Evolutionary conservation across 2,888 invertebrate species (phyloP), one percentile per base, ranked within the genome.

Genomic region (Lochmaea capreae): DNA sequence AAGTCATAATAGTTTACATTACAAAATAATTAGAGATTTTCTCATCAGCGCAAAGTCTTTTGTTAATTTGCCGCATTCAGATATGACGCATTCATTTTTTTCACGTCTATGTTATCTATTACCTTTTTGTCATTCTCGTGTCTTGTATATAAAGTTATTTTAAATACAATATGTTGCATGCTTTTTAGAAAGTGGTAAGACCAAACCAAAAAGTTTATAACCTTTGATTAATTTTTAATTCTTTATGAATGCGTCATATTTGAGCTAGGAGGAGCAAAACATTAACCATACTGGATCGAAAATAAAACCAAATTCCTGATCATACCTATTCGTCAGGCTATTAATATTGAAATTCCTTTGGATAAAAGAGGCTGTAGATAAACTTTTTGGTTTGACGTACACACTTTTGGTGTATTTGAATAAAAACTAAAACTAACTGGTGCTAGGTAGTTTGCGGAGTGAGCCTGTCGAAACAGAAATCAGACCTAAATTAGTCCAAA

Each of bases 401-500:
- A 71, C 69, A 72, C 65, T 65, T 61, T 62, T 42, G 10, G 46
- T 59, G 33, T 59, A 11, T 65, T 16, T 54, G 3, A 61, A 43
- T 46, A 6, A 67, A 68, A 70, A 83, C 84, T 86, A 86, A 86
- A 82, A 82, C 83, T 82, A 84, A 82, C 83, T 86, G 85, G 85
- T 86, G 86, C 84, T 84, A 87, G 87, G 86, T 85, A 87, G 87
- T 84, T 84, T 87, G 86, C 85, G 87, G 77, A 87, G 86, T 82
- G 84, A 83, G 73, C 84, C 85, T 72, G 78, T 82, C 73, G 77
- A 81, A 71, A 74, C 79, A 66, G 83, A 82, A 76, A 79, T 81
- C 74, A 80, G 82, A 78, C 85, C 85, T 73, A 87, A 86, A 81
- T 85, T 87, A 71, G 86, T 87, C 73, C 87, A 87, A 77, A 84